These are phyloP conservation scores for Pseudeuparius sepicola DNA, from an alignment of 2,888 invertebrate species.

Conservation along the genomic window DNA sequence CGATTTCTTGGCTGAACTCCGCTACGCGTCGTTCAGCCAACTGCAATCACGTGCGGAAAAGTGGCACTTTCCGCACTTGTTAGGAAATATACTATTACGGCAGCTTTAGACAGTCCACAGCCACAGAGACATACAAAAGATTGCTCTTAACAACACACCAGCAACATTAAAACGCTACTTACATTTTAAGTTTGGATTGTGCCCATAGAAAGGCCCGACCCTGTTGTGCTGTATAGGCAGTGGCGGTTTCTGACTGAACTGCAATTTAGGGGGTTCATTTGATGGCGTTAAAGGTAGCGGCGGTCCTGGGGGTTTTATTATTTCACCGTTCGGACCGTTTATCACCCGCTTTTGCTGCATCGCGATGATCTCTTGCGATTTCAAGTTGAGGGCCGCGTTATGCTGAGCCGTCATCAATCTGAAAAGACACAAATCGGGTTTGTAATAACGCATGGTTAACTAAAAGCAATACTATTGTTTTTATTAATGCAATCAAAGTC, in stretches of 20 bases:
- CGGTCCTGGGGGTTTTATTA: conserved; percentile 40
- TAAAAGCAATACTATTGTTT: too few species aligned
- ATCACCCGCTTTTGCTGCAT: conserved; percentile 43
- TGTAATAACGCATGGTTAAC: too few species aligned
- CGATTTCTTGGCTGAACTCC: too few species aligned
- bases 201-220: conserved; percentile 74
- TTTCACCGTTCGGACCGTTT: conserved; percentile 38
- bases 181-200: conserved; percentile 79
- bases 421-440: too few species aligned
- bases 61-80: too few species aligned
- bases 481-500: too few species aligned
- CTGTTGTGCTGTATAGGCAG: conserved; percentile 43
- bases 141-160: conserved; percentile 6
- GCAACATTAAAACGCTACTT: conserved; percentile 21
- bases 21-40: too few species aligned
- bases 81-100: too few species aligned
- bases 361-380: conserved; percentile 45
- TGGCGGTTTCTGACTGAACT: conserved; percentile 32
- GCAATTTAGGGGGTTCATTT: conserved; percentile 39
- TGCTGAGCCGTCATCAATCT: conserved; percentile 81
- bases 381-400: conserved; percentile 48
- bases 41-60: too few species aligned
- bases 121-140: too few species aligned
- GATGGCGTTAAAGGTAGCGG: conserved; percentile 39
- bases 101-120: too few species aligned